phyloP scores from a whole-genome alignment of 2,113 vertebrate species.

The Notothenia coriiceps region DNA sequence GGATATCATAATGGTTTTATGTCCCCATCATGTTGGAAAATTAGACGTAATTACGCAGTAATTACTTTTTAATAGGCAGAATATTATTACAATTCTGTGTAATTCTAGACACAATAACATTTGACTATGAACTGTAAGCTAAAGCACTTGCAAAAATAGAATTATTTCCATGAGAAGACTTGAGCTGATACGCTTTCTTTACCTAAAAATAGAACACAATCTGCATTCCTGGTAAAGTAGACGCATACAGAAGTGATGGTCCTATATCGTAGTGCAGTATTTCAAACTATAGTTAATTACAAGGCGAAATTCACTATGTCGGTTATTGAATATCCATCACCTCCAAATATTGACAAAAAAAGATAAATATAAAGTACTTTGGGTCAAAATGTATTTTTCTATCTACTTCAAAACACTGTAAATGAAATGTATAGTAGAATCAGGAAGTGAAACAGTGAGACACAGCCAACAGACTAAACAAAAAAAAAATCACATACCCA shows the following conservation, averaged over 20 bases:
- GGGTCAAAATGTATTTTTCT: background rate
- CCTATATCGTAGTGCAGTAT: background rate
- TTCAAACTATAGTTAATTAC: background rate
- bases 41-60: slow-evolving; percentile 42
- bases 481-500: slow-evolving; percentile 51
- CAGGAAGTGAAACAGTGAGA: slow-evolving; percentile 21
- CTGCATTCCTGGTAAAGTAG: background rate
- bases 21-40: slow-evolving; percentile 35
- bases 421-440: slow-evolving; percentile 11
- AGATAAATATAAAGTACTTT: slow-evolving; percentile 5
- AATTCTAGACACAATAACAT: slow-evolving; percentile 9
- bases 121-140: background rate
- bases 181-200: background rate
- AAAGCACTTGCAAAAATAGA: background rate
- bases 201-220: slow-evolving; percentile 5
- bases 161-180: background rate
- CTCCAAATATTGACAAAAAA: slow-evolving; percentile 7
- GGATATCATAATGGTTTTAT: slow-evolving; percentile 42
- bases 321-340: slow-evolving; percentile 14
- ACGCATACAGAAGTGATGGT: background rate
- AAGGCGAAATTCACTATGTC: background rate
- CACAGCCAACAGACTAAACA: slow-evolving; percentile 29
- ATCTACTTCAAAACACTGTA: slow-evolving; percentile 1
- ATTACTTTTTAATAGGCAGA: slow-evolving; percentile 42
- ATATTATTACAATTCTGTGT: slow-evolving; percentile 6